Base-by-base conservation (phyloP, 2,113 vertebrate species). In the Protobothrops flavoviridis region DNA sequence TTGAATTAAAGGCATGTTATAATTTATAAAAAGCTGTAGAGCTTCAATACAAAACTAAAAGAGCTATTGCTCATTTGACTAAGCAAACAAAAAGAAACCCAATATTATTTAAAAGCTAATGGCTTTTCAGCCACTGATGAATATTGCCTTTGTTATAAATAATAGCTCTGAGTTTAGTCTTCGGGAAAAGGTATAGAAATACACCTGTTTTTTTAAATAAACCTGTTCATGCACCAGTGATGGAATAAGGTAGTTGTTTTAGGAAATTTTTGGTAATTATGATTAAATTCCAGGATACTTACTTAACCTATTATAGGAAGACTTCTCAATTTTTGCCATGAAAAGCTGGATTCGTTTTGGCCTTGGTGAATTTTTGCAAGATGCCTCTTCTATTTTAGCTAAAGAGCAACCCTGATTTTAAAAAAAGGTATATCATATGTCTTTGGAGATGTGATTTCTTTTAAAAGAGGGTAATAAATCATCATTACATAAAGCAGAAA, bases 401-500 rank as follows among this genome's bases (percentile, higher is more conserved):
- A 92, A 93, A 17, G 5, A 33, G 95, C 2, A 21, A 61, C 90
- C 92, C 48, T 91, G 92, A 2, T 92, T 45, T 48, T 69, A 94
- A 93, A 50, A 96, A 93, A 92, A 92, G 81, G 23, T 33, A 94
- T 85, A 88, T 55, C 5, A 50, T 94, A 89, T 90, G 61, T 90
- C 89, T 24, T 94, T 91, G 91, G 48, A 86, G 81, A 93, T 94
- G 56, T 91, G 0, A 94, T 96, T 97, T 95, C 89, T 96, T 91
- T 90, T 95, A 56, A 88, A 96, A 97, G 94, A 87, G 39, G 48
- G 53, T 93, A 88, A 95, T 95, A 97, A 96, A 97, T 96, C 94
- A 94, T 93, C 95, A 95, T 96, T 96, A 92, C 1, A 81, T 90
- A 94, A 96, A 95, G 45, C 93, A 93, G 87, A 90, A 93, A 74